These are phyloP conservation scores for Drosophila hamatofila DNA, from an alignment of 2,888 invertebrate genomes.

Conservation along the genomic window DNA sequence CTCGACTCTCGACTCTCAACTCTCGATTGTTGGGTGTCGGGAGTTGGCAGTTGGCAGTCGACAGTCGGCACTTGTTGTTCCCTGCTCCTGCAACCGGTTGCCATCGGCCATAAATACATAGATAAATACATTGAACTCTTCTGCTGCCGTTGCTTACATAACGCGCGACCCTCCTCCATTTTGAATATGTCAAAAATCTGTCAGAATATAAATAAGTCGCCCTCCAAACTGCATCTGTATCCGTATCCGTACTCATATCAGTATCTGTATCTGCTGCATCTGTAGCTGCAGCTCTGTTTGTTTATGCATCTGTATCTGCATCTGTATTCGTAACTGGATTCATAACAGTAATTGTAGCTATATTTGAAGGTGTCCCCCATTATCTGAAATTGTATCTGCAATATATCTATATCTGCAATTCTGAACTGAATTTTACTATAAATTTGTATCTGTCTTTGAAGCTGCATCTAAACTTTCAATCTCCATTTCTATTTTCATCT, in stretches of 20 bases:
- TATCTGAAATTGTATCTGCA: background rate
- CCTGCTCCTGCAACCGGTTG: constrained; percentile 53
- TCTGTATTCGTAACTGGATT: background rate
- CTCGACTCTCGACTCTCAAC: background rate
- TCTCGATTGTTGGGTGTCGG: background rate
- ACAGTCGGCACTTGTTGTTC: constrained; percentile 42
- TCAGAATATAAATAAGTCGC: constrained; percentile 55
- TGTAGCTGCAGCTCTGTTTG: background rate
- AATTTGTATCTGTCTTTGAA: background rate
- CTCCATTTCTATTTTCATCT: no score
- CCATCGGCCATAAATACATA: constrained; percentile 61
- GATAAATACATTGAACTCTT: constrained; percentile 67
- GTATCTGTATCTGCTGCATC: background rate
- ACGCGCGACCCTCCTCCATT: constrained; percentile 33
- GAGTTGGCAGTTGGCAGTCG: background rate
- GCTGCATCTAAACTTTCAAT: background rate
- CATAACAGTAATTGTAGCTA: background rate
- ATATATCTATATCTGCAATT: background rate
- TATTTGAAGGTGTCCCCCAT: background rate
- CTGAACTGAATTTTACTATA: background rate
- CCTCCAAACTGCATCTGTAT: constrained; percentile 29
- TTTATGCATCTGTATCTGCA: background rate
- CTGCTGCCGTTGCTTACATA: constrained; percentile 62
- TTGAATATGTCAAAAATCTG: constrained; percentile 61
- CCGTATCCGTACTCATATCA: constrained; percentile 6